Evolutionary conservation across 1,140 invertebrate species (phyloP), one percentile per base, ranked within the genome.

Genomic region (Ectropis grisescens): DNA sequence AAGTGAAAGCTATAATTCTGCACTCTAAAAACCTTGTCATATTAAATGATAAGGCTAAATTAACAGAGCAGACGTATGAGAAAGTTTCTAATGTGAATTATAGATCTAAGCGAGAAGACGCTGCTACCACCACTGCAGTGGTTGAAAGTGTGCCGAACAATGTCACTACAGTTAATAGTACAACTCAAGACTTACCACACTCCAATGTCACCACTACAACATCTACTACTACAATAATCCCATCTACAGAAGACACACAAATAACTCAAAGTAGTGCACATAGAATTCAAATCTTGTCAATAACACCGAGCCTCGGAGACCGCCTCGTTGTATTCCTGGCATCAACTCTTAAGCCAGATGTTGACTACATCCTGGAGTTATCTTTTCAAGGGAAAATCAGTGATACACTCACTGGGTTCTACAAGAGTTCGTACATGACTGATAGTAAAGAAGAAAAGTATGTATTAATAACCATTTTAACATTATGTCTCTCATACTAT

Each of bases 371-470:
- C 1, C 64, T 89, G 2, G 57, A 82, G 11, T 64, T 89, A 16
- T 43, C 56, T 0, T 90, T 87, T 46, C 62, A 49, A 1, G 87
- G 88, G 34, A 39, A 53, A 1, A 83, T 89, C 36, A 80, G 83
- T 13, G 82, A 87, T 36, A 85, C 87, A 2, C 81, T 90, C 60
- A 84, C 85, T 27, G 94, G 94, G 8, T 95, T 96, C 69, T 97
- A 96, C 59, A 87, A 87, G 41, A 94, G 91, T 57, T 87, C 79
- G 5, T 96, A 95, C 53, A 74, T 62, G 13, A 76, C 85, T 29
- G 58, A 50, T 30, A 34, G 62, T 60, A 39, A 59, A 65, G 37
- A 69, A 50, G 37, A 69, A 40, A 66, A 74, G 80, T 69, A 47
- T 67, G 53, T 82, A 39, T 47, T 26, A 11, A 10, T 33, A 25